Evolutionary conservation across 2,797 vertebrate species (phyloP).

Genomic region (Scomberomorus guttatus): DNA sequence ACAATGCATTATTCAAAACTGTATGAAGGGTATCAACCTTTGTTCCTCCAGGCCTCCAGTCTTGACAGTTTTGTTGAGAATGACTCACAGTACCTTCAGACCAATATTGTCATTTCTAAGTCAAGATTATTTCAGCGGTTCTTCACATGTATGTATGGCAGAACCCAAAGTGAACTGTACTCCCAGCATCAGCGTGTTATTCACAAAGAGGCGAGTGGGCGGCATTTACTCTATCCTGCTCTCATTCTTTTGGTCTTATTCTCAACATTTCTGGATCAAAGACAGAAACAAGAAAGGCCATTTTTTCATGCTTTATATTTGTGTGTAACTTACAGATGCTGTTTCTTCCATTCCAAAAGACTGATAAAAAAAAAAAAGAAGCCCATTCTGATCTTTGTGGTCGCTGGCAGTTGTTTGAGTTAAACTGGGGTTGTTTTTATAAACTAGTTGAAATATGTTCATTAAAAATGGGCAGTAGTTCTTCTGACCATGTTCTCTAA

Average conservation of each 20-base stretch:
- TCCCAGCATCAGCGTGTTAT: slow-evolving; percentile 62
- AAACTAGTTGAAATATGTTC: slow-evolving; percentile 51
- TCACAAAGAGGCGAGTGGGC: slow-evolving; percentile 76
- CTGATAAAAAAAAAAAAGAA: slow-evolving; percentile 58
- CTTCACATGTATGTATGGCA: slow-evolving; percentile 59
- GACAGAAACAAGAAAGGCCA: slow-evolving; percentile 78
- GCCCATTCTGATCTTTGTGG: slow-evolving; percentile 67
- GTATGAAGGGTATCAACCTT: slow-evolving; percentile 49
- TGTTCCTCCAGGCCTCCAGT: slow-evolving; percentile 46
- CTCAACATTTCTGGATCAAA: slow-evolving; percentile 81
- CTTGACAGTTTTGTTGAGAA: slow-evolving; percentile 57
- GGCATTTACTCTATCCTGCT: slow-evolving; percentile 76
- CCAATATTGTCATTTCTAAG: slow-evolving; percentile 74
- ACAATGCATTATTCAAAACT: slow-evolving; percentile 47
- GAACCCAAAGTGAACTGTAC: slow-evolving; percentile 66
- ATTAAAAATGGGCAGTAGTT: slow-evolving; percentile 62
- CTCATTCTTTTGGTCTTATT: slow-evolving; percentile 75
- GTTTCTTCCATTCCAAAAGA: slow-evolving; percentile 78
- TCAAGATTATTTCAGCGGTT: slow-evolving; percentile 58
- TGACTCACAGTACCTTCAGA: slow-evolving; percentile 54
- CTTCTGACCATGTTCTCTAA: slow-evolving; percentile 54
- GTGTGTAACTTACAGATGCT: slow-evolving; percentile 80
- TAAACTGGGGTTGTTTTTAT: slow-evolving; percentile 64
- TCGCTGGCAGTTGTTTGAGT: slow-evolving; percentile 66
- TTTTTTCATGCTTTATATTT: slow-evolving; percentile 75